Conservation (phyloP, 1,140 invertebrate genomes). For the Cardiocondyla obscurior region DNA sequence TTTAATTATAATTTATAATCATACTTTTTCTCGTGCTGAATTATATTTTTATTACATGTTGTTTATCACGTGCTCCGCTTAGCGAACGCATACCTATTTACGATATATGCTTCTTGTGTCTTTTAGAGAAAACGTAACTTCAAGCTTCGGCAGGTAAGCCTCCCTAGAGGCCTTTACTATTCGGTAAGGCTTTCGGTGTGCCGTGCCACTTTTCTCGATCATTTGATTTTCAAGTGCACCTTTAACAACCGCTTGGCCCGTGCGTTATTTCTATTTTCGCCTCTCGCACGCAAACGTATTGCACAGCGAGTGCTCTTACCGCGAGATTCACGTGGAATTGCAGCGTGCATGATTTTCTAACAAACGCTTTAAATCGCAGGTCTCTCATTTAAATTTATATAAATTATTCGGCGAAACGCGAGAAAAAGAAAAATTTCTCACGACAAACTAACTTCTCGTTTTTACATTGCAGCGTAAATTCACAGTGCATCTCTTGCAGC, state of each 20-base stretch:
- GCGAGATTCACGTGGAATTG: not conserved
- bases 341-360: conserved; percentile 28
- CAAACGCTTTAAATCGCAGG: not conserved
- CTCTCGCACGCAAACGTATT: conserved; percentile 39
- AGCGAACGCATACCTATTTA: conserved; percentile 44
- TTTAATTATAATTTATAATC: too few relatives aligned
- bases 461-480: not conserved
- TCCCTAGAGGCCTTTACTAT: conserved; percentile 46
- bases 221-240: conserved; percentile 1
- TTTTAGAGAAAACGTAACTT: conserved; percentile 79
- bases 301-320: not conserved
- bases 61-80: conserved; percentile 55
- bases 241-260: conserved; percentile 31
- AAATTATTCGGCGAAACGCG: not conserved
- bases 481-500: too few relatives aligned
- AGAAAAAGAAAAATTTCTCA: too few relatives aligned
- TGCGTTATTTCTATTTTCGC: conserved; percentile 39
- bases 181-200: conserved; percentile 61
- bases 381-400: not conserved
- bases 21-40: not conserved
- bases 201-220: conserved; percentile 27
- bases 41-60: conserved; percentile 38
- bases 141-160: conserved; percentile 80
- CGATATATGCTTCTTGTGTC: conserved; percentile 70
- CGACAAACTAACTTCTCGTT: not conserved